Evolutionary conservation across 2,888 invertebrate species (phyloP).

Genomic region (Watsonalla cultraria): DNA sequence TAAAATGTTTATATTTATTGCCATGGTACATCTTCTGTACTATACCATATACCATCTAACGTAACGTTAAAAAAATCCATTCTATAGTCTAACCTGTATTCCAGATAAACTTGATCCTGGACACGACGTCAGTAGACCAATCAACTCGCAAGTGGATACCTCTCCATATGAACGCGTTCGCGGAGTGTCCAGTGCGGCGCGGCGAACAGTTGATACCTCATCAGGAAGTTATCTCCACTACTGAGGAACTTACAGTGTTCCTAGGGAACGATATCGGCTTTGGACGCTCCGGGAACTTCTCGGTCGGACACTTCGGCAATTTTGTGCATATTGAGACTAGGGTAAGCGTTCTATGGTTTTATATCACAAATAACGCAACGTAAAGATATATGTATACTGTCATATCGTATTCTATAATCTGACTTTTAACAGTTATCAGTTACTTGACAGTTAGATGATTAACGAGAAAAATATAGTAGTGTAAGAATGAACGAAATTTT

Average conservation of each 20-base stretch:
- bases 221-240: slow-evolving; percentile 86
- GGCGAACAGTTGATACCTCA: slow-evolving; percentile 78
- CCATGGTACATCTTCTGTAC: too few species aligned
- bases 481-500: too few species aligned
- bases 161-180: slow-evolving; percentile 84
- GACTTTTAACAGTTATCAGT: too few species aligned
- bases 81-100: slow-evolving; percentile 1
- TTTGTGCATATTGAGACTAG: slow-evolving; percentile 82
- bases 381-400: too few species aligned
- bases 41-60: too few species aligned
- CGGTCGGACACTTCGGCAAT: slow-evolving; percentile 85
- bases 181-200: slow-evolving; percentile 85
- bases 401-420: too few species aligned
- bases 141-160: slow-evolving; percentile 85
- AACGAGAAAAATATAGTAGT: too few species aligned
- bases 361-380: too few species aligned
- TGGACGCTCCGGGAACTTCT: slow-evolving; percentile 78
- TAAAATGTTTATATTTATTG: too few species aligned
- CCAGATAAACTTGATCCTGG: slow-evolving; percentile 85
- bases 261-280: slow-evolving; percentile 82
- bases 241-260: slow-evolving; percentile 86
- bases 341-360: slow-evolving; percentile 53
- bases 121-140: slow-evolving; percentile 80
- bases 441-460: too few species aligned
- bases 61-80: too few species aligned